Base-by-base conservation (phyloP, 2,888 invertebrate species). In the Thalpophila matura region DNA sequence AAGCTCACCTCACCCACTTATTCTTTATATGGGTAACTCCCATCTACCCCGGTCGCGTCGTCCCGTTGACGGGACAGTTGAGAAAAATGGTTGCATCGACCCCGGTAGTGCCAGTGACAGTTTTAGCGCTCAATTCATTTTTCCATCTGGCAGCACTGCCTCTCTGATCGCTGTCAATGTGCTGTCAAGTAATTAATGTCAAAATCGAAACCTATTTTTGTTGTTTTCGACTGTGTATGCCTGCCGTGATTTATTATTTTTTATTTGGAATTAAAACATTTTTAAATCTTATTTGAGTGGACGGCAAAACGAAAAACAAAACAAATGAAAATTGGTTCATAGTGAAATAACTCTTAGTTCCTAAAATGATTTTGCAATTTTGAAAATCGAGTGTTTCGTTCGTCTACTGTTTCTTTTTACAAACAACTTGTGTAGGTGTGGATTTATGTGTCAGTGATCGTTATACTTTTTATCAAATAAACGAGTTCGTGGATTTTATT, bases 151-250 rank as follows among this genome's bases (percentile, higher is more conserved):
- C n/a, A n/a, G n/a, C n/a, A n/a, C n/a, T n/a, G n/a, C 64, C 65
- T 66, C 58, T 58, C 51, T 49, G 49, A n/a, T 43, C 9, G 20
- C 20, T 46, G 45, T 45, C 29, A 46, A 20, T 3, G 12, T 5
- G 3, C 2, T 29, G 27, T 10, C 35, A 10, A 33, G 12, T 31
- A 5, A 45, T n/a, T n/a, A n/a, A n/a, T 58, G 60, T 75, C 73
- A 77, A 73, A 60, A 70, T 78, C 78, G 76, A 65, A 76, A 55
- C 78, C 61, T 74, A 79, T 79, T 76, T 80, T 76, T 76, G 68
- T 78, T 79, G 77, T 77, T 74, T 78, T 74, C 18, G 56, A 64
- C 33, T 31, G 27, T 50, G 46, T 46, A 33, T n/a, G n/a, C n/a
- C 50, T 33, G 40, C 29, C 26, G 74, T 68, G 78, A 68, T 61